phyloP scores from a whole-genome alignment of 2,888 invertebrate species.

The Drosophila hamatofila region DNA sequence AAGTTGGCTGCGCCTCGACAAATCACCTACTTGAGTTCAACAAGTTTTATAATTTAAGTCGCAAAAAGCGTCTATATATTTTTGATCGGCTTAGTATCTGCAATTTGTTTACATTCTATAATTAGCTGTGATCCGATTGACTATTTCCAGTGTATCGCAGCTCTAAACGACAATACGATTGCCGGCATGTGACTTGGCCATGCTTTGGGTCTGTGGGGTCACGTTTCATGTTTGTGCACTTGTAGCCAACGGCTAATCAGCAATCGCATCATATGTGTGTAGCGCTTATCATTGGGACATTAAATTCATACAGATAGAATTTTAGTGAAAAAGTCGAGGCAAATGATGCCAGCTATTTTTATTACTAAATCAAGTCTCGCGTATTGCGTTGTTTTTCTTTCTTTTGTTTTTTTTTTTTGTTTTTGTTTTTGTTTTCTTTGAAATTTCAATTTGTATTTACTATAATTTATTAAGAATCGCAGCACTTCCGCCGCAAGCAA shows the following conservation, averaged over 20 bases:
- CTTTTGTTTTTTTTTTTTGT: background rate
- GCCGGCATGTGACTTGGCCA: slow-evolving; percentile 19
- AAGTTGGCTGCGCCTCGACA: slow-evolving; percentile 1
- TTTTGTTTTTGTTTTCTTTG: background rate
- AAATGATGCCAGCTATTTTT: slow-evolving; percentile 44
- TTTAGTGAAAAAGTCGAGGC: slow-evolving; percentile 37
- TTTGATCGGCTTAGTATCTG: background rate
- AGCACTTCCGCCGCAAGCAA: slow-evolving; percentile 34
- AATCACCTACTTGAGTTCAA: background rate
- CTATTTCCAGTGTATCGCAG: slow-evolving; percentile 1
- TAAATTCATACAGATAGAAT: slow-evolving; percentile 25
- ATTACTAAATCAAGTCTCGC: slow-evolving; percentile 15
- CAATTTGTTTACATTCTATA: slow-evolving; percentile 6
- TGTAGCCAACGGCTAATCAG: slow-evolving; percentile 1
- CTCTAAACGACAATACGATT: background rate
- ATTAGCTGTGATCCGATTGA: background rate
- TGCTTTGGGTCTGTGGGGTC: slow-evolving; percentile 18
- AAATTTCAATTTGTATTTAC: background rate
- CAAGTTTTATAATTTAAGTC: background rate
- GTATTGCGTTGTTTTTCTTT: slow-evolving; percentile 41
- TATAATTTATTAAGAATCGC: background rate
- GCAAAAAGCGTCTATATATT: background rate
- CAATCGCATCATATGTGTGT: slow-evolving; percentile 17
- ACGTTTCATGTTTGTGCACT: slow-evolving; percentile 29
- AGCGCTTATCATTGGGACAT: slow-evolving; percentile 43